Evolutionary conservation across 2,113 vertebrate genomes (phyloP), one percentile per base, ranked within the genome.

Genomic region (Narcine bancroftii): DNA sequence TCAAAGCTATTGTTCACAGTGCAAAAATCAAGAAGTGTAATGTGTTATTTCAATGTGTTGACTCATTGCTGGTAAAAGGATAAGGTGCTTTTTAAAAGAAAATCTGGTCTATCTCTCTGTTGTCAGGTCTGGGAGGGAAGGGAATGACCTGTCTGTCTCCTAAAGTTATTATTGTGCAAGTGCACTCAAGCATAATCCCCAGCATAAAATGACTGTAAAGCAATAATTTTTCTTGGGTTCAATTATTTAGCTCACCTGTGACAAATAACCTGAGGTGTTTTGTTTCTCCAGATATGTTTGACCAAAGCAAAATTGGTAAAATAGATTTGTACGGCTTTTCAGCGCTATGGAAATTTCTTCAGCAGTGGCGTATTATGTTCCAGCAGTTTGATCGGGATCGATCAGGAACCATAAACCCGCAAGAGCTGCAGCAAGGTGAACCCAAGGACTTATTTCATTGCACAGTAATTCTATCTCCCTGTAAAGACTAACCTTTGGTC

Each of bases 341-440:
- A 0, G 97, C 97, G 17, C 92, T 99, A 76, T 97, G 98, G 95
- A 95, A 94, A 6, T 99, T 97, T 95, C 96, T 99, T 94, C 98
- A 98, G 95, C 97, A 97, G 92, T 99, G 98, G 98, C 97, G 94
- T 73, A 96, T 73, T 60, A 94, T 99, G 89, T 99, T 99, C 94
- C 97, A 99, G 94, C 98, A 99, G 93, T 97, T 96, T 0, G 98
- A 99, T 96, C 94, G 97, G 63, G 98, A 99, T 93, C 95, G 92
- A 19, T 99, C 98, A 0, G 98, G 98, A 39, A 95, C 93, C 92
- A 99, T 99, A 94, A 98, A 95, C 93, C 94, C 95, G 92, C 92
- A 19, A 0, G 98, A 99, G 94, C 95, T 99, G 72, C 97, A 99
- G 92, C 98, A 99, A 97, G 98, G 98, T 99, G 94, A 93, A 95